These are phyloP conservation scores for Sarotherodon lohbergeri DNA, from an alignment of 2,113 vertebrate genomes.

Conservation along the genomic window DNA sequence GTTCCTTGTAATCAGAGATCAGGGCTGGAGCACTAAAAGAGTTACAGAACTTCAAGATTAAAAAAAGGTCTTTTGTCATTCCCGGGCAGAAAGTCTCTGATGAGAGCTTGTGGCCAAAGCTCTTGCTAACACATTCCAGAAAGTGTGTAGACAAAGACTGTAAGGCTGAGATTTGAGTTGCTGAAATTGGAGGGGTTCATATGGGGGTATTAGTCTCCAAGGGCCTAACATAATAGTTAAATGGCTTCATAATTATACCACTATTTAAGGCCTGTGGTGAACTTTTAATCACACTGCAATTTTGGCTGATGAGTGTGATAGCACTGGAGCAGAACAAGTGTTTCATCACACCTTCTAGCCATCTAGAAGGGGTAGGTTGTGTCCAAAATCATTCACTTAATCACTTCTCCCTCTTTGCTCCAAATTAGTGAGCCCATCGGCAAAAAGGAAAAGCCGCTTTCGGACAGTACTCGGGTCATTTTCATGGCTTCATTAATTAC, in stretches of 20 bases:
- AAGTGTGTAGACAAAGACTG: slow-evolving; percentile 19
- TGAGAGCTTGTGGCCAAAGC: not conserved
- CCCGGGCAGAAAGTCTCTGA: slow-evolving; percentile 14
- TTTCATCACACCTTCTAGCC: not conserved
- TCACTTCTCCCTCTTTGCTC: not conserved
- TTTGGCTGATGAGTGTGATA: slow-evolving; percentile 38
- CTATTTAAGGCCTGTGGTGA: slow-evolving; percentile 22
- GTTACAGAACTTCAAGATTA: slow-evolving; percentile 27
- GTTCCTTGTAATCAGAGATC: slow-evolving; percentile 14
- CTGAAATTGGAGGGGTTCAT: slow-evolving; percentile 35
- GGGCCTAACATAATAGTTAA: slow-evolving; percentile 35
- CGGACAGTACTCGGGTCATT: not conserved
- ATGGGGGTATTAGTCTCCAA: slow-evolving; percentile 10
- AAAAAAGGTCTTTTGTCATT: slow-evolving; percentile 28
- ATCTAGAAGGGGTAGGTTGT: not conserved
- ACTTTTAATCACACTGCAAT: slow-evolving; percentile 25
- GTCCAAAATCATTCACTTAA: not conserved
- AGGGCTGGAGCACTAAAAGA: slow-evolving; percentile 1
- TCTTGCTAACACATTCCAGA: slow-evolving; percentile 49
- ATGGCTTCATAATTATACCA: slow-evolving; percentile 39
- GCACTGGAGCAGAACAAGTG: slow-evolving; percentile 9
- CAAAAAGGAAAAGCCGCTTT: not conserved
- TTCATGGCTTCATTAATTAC: not conserved
- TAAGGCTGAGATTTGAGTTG: slow-evolving; percentile 6
- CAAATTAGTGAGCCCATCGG: not conserved